Conservation (phyloP, 53 echinoderm and acorn worm genomes). For the Echinarachnius parma region DNA sequence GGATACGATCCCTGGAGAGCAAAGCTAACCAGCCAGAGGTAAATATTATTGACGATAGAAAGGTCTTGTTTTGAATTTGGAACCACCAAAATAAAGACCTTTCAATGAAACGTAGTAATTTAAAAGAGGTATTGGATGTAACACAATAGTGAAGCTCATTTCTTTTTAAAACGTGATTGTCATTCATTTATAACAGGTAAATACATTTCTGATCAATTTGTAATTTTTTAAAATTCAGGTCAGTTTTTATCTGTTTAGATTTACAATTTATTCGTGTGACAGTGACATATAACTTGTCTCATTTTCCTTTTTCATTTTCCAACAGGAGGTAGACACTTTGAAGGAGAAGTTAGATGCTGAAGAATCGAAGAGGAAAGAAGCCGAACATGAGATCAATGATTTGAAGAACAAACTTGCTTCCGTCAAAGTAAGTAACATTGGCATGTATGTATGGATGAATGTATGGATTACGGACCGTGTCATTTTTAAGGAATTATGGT, state of each 20-base stretch:
- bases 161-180: too few relatives aligned
- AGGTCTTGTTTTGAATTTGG: background rate
- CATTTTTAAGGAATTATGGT: too few relatives aligned
- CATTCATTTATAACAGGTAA: too few relatives aligned
- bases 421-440: slow-evolving; percentile 63
- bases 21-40: slow-evolving; percentile 25
- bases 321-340: slow-evolving; percentile 53
- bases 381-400: slow-evolving; percentile 37
- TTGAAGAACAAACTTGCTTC: slow-evolving; percentile 60
- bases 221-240: too few relatives aligned
- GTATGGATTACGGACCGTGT: too few relatives aligned
- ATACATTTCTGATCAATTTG: too few relatives aligned
- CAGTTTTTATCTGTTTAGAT: too few relatives aligned
- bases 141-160: too few relatives aligned
- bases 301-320: background rate
- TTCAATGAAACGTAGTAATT: too few relatives aligned
- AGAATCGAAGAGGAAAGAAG: slow-evolving; percentile 40
- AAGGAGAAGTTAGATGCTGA: slow-evolving; percentile 55
- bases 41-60: background rate
- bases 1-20: slow-evolving; percentile 59
- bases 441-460: background rate
- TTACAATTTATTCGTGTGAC: too few relatives aligned
- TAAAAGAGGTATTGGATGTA: too few relatives aligned
- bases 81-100: background rate
- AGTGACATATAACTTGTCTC: too few relatives aligned